These are phyloP conservation scores for Hepsetus odoe DNA, from an alignment of 2,113 vertebrate species.

Conservation along the genomic window DNA sequence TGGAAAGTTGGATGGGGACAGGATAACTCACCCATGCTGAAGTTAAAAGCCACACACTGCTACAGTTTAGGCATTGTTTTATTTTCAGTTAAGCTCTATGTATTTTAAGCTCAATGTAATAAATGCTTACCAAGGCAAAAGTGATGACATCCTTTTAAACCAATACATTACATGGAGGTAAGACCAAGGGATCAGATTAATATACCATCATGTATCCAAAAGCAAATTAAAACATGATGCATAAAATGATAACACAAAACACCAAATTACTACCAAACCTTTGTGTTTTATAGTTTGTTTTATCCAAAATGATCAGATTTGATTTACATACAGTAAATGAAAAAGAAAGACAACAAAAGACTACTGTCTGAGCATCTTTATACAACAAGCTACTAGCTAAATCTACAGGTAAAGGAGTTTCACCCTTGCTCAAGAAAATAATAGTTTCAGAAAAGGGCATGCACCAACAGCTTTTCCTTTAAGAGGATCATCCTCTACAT, in stretches of 20 bases:
- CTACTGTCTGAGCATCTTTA: constrained; percentile 1
- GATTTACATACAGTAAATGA: constrained; percentile 19
- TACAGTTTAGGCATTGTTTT: constrained; percentile 22
- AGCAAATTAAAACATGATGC: constrained; percentile 4
- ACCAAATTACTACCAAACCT: constrained; percentile 20
- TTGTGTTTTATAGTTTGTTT: constrained; percentile 11
- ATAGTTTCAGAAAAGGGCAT: constrained; percentile 29
- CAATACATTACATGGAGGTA: constrained; percentile 46
- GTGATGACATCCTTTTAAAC: constrained; percentile 42
- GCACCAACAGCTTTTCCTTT: constrained; percentile 18
- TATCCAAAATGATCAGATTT: background rate
- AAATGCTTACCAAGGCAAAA: constrained; percentile 43
- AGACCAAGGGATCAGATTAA: constrained; percentile 36
- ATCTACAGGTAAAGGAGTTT: constrained; percentile 4
- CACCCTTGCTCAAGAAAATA: background rate
- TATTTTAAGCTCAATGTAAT: constrained; percentile 52
- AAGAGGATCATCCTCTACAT: background rate
- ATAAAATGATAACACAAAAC: constrained; percentile 26
- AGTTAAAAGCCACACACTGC: background rate
- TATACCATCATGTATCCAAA: constrained; percentile 23
- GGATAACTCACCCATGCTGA: background rate
- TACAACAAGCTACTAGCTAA: constrained; percentile 17
- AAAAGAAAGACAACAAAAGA: constrained; percentile 18
- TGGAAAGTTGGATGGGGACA: background rate
- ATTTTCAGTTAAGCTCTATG: constrained; percentile 59